These are phyloP conservation scores for Papilio elwesi DNA, from an alignment of 2,888 invertebrate species.

Conservation along the genomic window DNA sequence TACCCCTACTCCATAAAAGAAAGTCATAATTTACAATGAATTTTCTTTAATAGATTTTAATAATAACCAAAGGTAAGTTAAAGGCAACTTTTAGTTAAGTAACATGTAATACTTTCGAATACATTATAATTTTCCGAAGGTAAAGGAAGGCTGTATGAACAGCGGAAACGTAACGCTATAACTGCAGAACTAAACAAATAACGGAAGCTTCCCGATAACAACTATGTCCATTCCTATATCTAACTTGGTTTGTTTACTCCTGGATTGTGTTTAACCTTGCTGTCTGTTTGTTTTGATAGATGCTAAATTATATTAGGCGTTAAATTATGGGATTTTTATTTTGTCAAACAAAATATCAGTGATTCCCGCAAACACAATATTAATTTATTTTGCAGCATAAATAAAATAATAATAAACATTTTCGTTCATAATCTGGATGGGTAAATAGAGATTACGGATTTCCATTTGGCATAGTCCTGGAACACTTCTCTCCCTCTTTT, in stretches of 20 bases:
- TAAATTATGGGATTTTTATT: constrained; percentile 24
- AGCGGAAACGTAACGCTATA: constrained; percentile 26
- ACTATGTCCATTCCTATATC: constrained; percentile 29
- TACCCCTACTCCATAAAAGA: too few relatives aligned
- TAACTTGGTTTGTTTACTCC: constrained; percentile 27
- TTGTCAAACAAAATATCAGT: constrained; percentile 13
- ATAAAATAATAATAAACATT: too few relatives aligned
- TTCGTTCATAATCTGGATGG: too few relatives aligned
- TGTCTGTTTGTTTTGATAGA: constrained; percentile 21
- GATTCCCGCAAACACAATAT: not conserved
- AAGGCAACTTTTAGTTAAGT: not conserved
- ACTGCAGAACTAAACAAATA: constrained; percentile 19
- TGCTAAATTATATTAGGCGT: constrained; percentile 22
- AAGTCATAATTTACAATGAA: too few relatives aligned
- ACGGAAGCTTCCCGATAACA: constrained; percentile 29
- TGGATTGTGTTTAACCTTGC: constrained; percentile 32
- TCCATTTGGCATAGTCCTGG: too few relatives aligned
- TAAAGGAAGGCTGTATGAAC: not conserved
- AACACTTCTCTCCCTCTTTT: too few relatives aligned
- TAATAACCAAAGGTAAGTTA: too few relatives aligned
- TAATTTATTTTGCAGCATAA: not conserved
- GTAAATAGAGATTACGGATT: too few relatives aligned
- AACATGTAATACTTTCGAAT: not conserved
- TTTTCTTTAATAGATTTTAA: too few relatives aligned
- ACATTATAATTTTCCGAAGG: constrained; percentile 11